Percentiles rank a stretch among this genome's conserved stretches.
phyloP scores from a whole-genome alignment of 1,140 invertebrate genomes.

The Platyura marginata region DNA sequence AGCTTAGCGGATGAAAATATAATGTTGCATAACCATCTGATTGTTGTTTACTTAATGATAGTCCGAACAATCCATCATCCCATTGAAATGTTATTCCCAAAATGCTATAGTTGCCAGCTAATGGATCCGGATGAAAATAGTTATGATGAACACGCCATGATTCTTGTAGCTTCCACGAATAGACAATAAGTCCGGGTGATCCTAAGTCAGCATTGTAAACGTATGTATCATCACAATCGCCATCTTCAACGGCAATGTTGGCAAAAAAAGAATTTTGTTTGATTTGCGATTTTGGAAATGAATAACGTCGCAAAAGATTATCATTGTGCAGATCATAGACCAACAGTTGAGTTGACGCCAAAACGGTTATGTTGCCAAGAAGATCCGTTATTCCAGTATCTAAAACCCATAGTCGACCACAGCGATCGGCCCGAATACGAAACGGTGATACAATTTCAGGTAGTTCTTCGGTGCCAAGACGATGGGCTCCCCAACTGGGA shows the following conservation, averaged over 20 bases:
- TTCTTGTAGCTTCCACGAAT: slow-evolving; percentile 41
- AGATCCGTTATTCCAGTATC: slow-evolving; percentile 49
- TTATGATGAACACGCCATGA: slow-evolving; percentile 52
- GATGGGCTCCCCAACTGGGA: slow-evolving; percentile 53
- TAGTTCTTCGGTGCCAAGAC: slow-evolving; percentile 25
- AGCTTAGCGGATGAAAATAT: slow-evolving; percentile 60
- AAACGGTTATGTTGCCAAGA: slow-evolving; percentile 28
- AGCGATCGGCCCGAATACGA: slow-evolving; percentile 47
- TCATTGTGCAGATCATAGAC: slow-evolving; percentile 58
- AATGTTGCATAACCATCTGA: slow-evolving; percentile 45
- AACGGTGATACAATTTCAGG: slow-evolving; percentile 57
- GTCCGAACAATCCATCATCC: slow-evolving; percentile 55
- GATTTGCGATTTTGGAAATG: slow-evolving; percentile 37
- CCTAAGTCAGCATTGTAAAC: slow-evolving; percentile 47
- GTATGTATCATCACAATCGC: slow-evolving; percentile 41
- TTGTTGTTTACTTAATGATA: slow-evolving; percentile 39
- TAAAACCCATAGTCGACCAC: slow-evolving; percentile 54
- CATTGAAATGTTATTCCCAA: slow-evolving; percentile 51
- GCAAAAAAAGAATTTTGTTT: slow-evolving; percentile 52
- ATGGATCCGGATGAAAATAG: slow-evolving; percentile 48
- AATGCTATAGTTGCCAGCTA: slow-evolving; percentile 48
- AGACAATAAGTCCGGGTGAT: slow-evolving; percentile 43
- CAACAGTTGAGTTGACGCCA: slow-evolving; percentile 36
- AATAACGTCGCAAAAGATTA: slow-evolving; percentile 37
- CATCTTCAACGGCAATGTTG: slow-evolving; percentile 53